Base-by-base conservation (phyloP, 2,113 vertebrate species). In the Sula dactylatra region DNA sequence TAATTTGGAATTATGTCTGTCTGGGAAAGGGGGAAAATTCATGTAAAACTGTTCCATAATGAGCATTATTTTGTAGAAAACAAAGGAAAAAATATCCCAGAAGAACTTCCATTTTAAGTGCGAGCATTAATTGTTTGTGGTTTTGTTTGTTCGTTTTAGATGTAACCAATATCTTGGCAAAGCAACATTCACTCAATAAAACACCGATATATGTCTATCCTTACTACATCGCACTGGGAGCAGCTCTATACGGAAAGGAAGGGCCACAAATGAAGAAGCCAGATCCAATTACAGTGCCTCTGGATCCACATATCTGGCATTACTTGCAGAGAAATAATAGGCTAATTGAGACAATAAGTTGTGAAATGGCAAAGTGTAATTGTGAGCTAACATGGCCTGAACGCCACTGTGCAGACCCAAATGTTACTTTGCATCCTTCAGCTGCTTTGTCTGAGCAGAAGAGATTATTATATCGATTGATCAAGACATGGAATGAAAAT, bases 161-260 rank as follows among this genome's bases (percentile, higher is more conserved):
- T 96, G 92, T 98, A 66, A 85, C 89, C 52, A 98, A n/a, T 61
- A 93, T 99, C 87, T 92, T 98, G 62, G 58, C 67, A 8, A 98
- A 93, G 88, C 96, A 98, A 21, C 98, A 99, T 91, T 54, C 32
- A 6, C 96, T 99, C 79, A 95, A 95, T 58, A 91, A 96, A 42
- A 95, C 95, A 19, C 97, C 97, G 0, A 86, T 99, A 55, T 98
- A 74, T 73, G 98, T 99, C 85, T 98, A 98, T 90, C 99, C 98
- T 15, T 99, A 98, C 95, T 99, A 99, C 18, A 10, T 78, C 29
- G 98, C 98, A 1, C 89, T 99, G 97, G 98, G 97, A 82, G 92
- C 95, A 47, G 98, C 98, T n/a, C 96, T 99, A 1, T 99, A 99
- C 67, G 99, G 99, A 17, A 98, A 98, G 90, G 97, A 98, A 42